Percentiles rank a stretch among this genome's conserved stretches.
Evolutionary conservation across 2,888 invertebrate species (phyloP).

Genomic region (Apodemia zela): DNA sequence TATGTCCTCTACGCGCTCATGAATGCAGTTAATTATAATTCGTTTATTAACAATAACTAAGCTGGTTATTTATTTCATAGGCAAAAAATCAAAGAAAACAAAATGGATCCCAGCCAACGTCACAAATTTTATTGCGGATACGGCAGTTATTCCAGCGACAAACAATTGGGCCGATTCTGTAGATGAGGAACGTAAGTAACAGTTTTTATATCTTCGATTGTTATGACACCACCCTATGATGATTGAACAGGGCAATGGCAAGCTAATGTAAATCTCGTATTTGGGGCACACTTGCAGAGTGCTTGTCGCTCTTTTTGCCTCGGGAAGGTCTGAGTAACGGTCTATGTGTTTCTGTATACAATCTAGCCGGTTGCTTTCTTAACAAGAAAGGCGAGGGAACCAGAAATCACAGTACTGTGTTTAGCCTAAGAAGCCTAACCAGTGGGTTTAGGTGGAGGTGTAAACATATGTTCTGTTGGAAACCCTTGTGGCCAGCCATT

Average conservation of each 20-base stretch:
- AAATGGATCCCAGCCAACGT: constrained; percentile 91
- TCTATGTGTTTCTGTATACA: constrained; percentile 70
- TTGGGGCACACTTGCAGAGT: constrained; percentile 85
- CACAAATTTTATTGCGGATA: constrained; percentile 89
- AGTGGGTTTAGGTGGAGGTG: constrained; percentile 67
- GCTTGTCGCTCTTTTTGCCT: constrained; percentile 79
- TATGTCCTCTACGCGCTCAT: constrained; percentile 41
- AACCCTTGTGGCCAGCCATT: constrained; percentile 86
- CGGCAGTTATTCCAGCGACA: constrained; percentile 79
- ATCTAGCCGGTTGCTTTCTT: constrained; percentile 86
- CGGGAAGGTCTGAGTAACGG: constrained; percentile 92
- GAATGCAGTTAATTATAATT: constrained; percentile 25
- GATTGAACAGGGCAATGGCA: constrained; percentile 65
- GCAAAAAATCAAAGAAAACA: constrained; percentile 91
- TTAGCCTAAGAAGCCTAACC: constrained; percentile 74
- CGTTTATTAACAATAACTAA: constrained; percentile 12
- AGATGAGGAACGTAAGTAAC: constrained; percentile 87
- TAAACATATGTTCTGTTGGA: constrained; percentile 79
- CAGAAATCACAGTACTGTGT: constrained; percentile 82
- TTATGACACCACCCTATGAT: constrained; percentile 58
- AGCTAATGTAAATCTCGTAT: constrained; percentile 89
- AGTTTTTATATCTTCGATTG: constrained; percentile 12
- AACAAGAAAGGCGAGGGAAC: constrained; percentile 85
- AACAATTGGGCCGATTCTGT: constrained; percentile 91
- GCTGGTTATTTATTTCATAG: constrained; percentile 63